Base-by-base conservation (phyloP, 2,888 invertebrate species). In the Axea sp. region DNA sequence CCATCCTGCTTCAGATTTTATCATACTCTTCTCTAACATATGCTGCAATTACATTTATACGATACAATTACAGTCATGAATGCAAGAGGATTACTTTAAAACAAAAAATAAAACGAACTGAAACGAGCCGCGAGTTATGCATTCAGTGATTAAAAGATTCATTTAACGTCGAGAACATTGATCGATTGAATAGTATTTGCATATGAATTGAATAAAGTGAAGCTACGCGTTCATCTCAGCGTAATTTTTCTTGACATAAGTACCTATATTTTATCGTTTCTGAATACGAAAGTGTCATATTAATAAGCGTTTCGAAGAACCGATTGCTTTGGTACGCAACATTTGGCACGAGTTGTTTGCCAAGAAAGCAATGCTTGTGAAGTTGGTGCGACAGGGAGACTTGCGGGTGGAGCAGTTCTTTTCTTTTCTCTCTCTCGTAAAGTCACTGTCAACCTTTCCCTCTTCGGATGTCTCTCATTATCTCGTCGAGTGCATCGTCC, bases 401-500 rank as follows among this genome's bases (percentile, higher is more conserved):
- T 51, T 15, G 64, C 51, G 64, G 64, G 64, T 64, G 64, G 41
- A 64, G 28, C 28, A 12, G 2, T n/a, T 39, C 31, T 57, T 45
- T 39, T 15, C 26, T 28, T 24, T 7, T 39, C 39, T 24, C 26
- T 12, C 19, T 14, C 31, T 11, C 17, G 12, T 11, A 12, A 7
- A 19, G 1, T 43, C 26, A 28, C 31, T 33, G 37, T 45, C 45
- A 55, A 35, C 30, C 45, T 55, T 30, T 65, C 45, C 51, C 65
- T 45, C 65, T 51, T 55, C 24, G 15, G 35, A 55, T 33, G 24
- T 28, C 45, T 30, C 55, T 55, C 17, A 55, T 67, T 67, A 67
- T 65, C 65, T 65, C 33, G 19, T 24, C 45, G 33, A 37, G 65
- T 65, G 65, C 65, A 65, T 55, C 65, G 55, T 65, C 45, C 65